These are phyloP conservation scores for Leptopilina myrica DNA, from an alignment of 2,888 invertebrate species.

Conservation along the genomic window DNA sequence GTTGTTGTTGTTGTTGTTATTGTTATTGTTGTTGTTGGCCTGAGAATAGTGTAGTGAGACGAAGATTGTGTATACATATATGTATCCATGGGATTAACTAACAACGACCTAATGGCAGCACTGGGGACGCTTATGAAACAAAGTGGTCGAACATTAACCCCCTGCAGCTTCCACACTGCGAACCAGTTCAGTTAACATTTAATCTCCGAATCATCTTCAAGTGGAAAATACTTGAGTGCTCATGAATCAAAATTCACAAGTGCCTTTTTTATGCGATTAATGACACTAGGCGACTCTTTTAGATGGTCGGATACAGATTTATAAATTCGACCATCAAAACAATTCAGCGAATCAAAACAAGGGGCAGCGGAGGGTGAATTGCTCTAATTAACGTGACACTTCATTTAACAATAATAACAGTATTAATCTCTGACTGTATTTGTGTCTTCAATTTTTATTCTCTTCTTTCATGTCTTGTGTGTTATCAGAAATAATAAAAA, in stretches of 20 bases:
- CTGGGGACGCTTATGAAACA: conserved; percentile 45
- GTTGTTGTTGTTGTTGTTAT: background rate
- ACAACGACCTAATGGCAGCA: conserved; percentile 44
- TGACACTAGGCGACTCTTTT: background rate
- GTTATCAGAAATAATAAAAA: no score
- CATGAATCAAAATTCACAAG: conserved; percentile 19
- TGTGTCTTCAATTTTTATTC: no score
- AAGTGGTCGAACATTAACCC: conserved; percentile 46
- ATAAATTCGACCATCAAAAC: background rate
- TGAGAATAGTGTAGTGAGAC: conserved; percentile 19
- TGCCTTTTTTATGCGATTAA: background rate
- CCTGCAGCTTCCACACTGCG: conserved; percentile 1
- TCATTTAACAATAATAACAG: no score
- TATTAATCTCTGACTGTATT: no score
- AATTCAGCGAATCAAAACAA: no score
- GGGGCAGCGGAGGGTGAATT: no score
- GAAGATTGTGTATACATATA: background rate
- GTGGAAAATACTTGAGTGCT: conserved; percentile 47
- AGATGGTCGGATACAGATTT: background rate
- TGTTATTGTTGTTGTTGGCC: background rate
- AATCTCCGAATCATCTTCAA: conserved; percentile 39
- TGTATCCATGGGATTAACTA: conserved; percentile 36
- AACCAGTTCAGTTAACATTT: conserved; percentile 41
- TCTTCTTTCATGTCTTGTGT: no score
- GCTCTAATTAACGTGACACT: no score